Conservation (phyloP, 1,140 invertebrate genomes). For the Ceratitis capitata region DNA sequence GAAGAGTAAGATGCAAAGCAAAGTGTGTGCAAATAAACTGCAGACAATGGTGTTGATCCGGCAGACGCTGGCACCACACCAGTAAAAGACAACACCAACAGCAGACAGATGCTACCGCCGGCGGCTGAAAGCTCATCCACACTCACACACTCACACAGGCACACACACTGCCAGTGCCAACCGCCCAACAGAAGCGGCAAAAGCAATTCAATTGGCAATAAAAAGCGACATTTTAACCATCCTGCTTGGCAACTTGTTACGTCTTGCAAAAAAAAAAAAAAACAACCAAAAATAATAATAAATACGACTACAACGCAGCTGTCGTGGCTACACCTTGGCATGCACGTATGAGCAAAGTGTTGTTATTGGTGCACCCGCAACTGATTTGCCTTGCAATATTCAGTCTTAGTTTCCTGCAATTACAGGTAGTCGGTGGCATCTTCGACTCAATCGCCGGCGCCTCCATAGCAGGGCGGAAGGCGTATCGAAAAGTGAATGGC, state of each 20-base stretch:
- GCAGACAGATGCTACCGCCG: not conserved
- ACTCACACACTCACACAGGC: conserved; percentile 34
- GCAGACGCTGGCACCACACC: not conserved
- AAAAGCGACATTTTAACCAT: conserved; percentile 14
- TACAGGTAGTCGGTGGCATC: not conserved
- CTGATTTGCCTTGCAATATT: no score
- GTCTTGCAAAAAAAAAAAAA: not conserved
- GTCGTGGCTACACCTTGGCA: not conserved
- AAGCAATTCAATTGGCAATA: conserved; percentile 24
- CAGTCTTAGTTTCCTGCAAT: conserved; percentile 3
- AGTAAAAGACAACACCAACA: not conserved
- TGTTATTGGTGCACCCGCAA: conserved; percentile 14
- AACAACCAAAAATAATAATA: not conserved
- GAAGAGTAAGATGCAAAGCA: not conserved
- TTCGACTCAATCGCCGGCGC: not conserved
- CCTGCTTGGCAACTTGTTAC: conserved; percentile 25
- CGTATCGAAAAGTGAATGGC: conserved; percentile 17
- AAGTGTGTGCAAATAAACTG: not conserved
- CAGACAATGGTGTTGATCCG: not conserved
- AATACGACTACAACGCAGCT: not conserved
- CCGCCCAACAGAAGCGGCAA: not conserved
- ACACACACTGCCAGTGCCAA: no score
- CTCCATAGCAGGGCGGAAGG: not conserved
- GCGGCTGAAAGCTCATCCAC: not conserved
- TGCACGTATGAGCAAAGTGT: not conserved